Evolutionary conservation across 2,888 invertebrate species (phyloP).

Genomic region (Ypsolopha scabrella): DNA sequence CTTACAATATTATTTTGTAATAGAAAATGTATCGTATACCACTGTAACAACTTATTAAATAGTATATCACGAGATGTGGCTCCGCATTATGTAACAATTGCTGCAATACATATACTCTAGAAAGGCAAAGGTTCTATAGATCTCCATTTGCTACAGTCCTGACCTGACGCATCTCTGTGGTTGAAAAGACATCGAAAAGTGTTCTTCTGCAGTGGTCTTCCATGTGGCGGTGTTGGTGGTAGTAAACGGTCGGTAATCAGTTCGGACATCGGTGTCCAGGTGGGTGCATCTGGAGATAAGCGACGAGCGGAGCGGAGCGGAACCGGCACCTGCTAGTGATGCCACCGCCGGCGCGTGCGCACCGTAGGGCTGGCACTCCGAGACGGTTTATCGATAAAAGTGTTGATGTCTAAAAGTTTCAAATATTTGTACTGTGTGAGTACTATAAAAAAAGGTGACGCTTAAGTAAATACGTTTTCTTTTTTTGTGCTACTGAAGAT

Average conservation of each 20-base stretch:
- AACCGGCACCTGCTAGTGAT: conserved; percentile 53
- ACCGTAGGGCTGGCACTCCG: not conserved
- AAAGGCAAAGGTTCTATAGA: conserved; percentile 14
- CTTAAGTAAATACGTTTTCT: not conserved
- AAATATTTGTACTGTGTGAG: too few species aligned
- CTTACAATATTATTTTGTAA: too few species aligned
- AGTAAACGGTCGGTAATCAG: not conserved
- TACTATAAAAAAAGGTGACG: too few species aligned
- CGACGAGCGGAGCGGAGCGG: conserved; percentile 40
- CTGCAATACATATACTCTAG: not conserved
- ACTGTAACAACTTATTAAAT: too few species aligned
- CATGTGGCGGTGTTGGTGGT: not conserved
- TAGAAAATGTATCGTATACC: too few species aligned
- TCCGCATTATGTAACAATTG: too few species aligned
- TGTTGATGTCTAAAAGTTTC: not conserved
- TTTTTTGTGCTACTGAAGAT: not conserved
- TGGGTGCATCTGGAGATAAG: conserved; percentile 26
- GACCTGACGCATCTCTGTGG: too few species aligned
- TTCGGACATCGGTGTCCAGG: conserved; percentile 16
- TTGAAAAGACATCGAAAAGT: not conserved
- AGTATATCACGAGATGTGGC: too few species aligned
- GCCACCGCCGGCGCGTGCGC: conserved; percentile 29
- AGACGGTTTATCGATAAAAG: not conserved
- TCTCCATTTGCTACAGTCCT: not conserved
- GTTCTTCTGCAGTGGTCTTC: not conserved